phyloP scores from a whole-genome alignment of 2,797 vertebrate genomes.

The Bucorvus abyssinicus region DNA sequence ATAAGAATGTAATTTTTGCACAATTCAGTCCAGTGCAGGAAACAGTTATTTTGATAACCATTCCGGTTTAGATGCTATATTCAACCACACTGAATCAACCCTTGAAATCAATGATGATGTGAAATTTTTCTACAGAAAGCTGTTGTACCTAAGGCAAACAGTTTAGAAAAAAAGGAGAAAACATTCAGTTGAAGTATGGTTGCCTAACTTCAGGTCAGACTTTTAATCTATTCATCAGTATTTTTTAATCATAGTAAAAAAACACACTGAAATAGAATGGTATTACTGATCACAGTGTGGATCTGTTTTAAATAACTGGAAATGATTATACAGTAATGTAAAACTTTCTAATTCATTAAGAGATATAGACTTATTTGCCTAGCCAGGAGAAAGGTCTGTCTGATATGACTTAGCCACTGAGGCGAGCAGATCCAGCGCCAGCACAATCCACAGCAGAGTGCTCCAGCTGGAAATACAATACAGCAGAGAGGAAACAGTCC shows the following conservation, averaged over 20 bases:
- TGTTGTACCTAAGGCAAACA: neutral
- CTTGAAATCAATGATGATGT: neutral
- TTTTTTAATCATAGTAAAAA: neutral
- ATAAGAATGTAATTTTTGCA: neutral
- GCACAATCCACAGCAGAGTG: too few species aligned
- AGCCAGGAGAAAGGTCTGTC: neutral
- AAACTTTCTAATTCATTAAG: neutral
- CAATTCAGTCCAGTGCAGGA: neutral
- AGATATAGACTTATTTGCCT: neutral
- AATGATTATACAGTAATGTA: neutral
- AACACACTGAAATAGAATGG: neutral
- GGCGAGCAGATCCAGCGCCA: too few species aligned
- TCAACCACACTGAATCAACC: neutral
- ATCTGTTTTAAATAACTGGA: neutral
- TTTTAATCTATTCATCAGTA: neutral
- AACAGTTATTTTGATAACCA: neutral
- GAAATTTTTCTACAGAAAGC: neutral
- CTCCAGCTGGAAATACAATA: too few species aligned
- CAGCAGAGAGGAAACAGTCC: too few species aligned
- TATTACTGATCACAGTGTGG: neutral
- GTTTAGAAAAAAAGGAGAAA: neutral
- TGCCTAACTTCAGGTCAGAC: neutral
- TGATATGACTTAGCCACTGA: neutral
- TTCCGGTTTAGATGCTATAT: neutral
- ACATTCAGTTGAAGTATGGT: neutral